Percentiles rank a stretch among this genome's conserved stretches.
These are phyloP conservation scores for Tinea pellionella DNA, from an alignment of 2,888 invertebrate species.

Conservation along the genomic window DNA sequence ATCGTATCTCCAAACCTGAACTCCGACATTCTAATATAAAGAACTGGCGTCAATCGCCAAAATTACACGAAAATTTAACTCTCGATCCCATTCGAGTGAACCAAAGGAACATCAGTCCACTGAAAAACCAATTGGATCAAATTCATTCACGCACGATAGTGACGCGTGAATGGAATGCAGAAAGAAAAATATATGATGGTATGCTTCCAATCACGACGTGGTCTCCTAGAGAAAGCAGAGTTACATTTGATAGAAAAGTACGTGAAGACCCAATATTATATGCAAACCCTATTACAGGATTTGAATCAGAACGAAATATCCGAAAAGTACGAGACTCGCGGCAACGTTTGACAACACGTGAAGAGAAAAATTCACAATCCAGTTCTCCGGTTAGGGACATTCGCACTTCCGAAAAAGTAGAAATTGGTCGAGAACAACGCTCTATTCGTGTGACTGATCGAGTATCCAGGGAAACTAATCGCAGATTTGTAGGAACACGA, in stretches of 20 bases:
- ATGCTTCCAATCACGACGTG: too few relatives aligned
- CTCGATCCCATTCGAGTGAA: too few relatives aligned
- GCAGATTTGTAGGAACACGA: neutral
- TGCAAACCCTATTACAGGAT: neutral
- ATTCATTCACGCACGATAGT: too few relatives aligned
- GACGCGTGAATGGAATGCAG: too few relatives aligned
- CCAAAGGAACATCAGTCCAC: too few relatives aligned
- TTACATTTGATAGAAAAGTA: too few relatives aligned
- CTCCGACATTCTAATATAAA: neutral
- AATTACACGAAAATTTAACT: too few relatives aligned
- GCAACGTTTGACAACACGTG: neutral
- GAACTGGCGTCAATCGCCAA: neutral
- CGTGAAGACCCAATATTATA: neutral
- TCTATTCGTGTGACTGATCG: too few relatives aligned
- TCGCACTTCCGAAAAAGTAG: neutral
- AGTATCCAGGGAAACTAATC: too few relatives aligned
- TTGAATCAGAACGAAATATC: neutral
- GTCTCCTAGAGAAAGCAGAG: too few relatives aligned
- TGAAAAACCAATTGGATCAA: too few relatives aligned
- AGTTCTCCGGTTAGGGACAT: neutral
- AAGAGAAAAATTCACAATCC: neutral
- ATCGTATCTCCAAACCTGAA: neutral
- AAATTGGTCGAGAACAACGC: neutral
- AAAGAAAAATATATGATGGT: too few relatives aligned
- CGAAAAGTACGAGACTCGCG: neutral